Conservation (phyloP, 30 jellyfish, hydroid and myxozoan genomes). For the Euphysa ruthae region DNA sequence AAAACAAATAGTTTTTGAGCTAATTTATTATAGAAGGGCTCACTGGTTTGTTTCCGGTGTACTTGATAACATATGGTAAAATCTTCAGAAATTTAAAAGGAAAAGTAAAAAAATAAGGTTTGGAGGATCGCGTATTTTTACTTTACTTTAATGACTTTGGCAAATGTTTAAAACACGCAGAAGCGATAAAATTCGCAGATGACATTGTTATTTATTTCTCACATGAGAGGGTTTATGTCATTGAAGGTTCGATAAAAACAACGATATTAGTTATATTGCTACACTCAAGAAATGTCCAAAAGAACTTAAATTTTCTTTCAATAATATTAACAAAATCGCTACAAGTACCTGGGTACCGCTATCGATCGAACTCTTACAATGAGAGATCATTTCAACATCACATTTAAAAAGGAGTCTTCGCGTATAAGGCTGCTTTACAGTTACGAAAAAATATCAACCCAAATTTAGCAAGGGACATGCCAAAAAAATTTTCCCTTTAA, state of each 20-base stretch:
- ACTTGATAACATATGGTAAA: too few species aligned
- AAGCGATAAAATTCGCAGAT: conserved; percentile 56
- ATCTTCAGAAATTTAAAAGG: too few species aligned
- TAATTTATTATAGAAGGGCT: too few species aligned
- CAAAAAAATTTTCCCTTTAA: too few species aligned
- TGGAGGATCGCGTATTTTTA: too few species aligned
- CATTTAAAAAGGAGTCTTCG: neutral
- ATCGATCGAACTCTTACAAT: neutral
- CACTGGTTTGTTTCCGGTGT: too few species aligned
- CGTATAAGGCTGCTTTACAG: neutral
- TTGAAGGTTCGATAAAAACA: neutral
- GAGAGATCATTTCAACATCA: neutral
- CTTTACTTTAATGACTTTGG: conserved; percentile 49
- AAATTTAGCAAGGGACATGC: neutral
- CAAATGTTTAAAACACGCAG: conserved; percentile 39
- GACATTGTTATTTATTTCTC: conserved; percentile 45
- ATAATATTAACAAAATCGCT: neutral
- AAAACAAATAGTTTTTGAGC: too few species aligned
- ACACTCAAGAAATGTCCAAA: neutral
- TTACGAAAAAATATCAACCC: neutral
- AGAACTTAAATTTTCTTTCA: neutral
- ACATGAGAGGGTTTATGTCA: conserved; percentile 6
- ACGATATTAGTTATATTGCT: neutral
- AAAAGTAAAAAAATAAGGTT: too few species aligned
- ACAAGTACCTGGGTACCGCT: neutral